These are phyloP conservation scores for Myodes glareolus DNA, from an alignment of 2,113 vertebrate species.

Conservation along the genomic window DNA sequence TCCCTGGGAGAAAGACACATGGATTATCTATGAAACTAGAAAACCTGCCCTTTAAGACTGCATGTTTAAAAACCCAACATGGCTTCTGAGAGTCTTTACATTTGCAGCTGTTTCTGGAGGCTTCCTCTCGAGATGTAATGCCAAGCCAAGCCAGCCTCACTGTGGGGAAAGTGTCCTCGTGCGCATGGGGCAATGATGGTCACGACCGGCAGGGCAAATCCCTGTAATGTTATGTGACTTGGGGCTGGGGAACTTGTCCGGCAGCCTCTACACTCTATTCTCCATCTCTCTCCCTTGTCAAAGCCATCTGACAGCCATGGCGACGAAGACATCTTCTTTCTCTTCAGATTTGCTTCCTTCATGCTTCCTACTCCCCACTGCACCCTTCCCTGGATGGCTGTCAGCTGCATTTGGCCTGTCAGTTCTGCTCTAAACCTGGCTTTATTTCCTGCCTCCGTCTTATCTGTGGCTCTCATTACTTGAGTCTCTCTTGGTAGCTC, in stretches of 20 bases:
- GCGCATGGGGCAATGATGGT: not conserved
- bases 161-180: fast-evolving
- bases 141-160: fast-evolving
- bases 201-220: conserved; percentile 49
- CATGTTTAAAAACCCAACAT: not conserved
- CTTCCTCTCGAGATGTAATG: not conserved
- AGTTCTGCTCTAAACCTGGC: conserved; percentile 33
- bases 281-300: conserved; percentile 31
- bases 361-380: not conserved
- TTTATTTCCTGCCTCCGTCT: conserved; percentile 64
- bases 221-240: conserved; percentile 54
- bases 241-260: not conserved
- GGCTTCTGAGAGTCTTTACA: not conserved
- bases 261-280: not conserved
- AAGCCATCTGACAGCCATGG: conserved; percentile 55
- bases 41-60: not conserved
- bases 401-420: not conserved
- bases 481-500: conserved; percentile 6
- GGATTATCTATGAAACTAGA: not conserved
- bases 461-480: conserved; percentile 42
- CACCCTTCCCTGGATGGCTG: not conserved
- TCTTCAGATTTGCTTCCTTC: conserved; percentile 62
- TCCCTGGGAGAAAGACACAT: not conserved
- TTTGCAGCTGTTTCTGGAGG: not conserved
- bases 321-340: not conserved